Conservation (phyloP, 2,888 invertebrate genomes). For the Tetranychus truncatus region DNA sequence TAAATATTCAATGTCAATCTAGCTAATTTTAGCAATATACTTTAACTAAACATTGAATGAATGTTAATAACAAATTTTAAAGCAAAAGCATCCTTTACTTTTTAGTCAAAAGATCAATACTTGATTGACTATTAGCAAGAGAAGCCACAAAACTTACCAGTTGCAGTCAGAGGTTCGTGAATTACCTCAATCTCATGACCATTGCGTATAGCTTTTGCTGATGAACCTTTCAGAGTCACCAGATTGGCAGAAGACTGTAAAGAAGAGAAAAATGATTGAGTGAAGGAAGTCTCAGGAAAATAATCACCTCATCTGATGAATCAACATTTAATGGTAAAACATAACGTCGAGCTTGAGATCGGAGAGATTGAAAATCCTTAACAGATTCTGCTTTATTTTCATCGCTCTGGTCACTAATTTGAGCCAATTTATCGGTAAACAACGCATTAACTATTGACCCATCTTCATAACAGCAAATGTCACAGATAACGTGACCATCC, state of each 20-base stretch:
- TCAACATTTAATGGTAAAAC: conserved; percentile 9
- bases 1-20: no score
- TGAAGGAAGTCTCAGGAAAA: no score
- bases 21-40: no score
- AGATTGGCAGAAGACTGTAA: conserved; percentile 9
- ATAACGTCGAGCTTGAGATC: conserved; percentile 10
- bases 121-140: no score
- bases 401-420: neutral
- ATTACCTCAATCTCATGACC: neutral
- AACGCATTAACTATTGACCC: conserved; percentile 46
- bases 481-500: conserved; percentile 47
- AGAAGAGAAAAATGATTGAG: neutral
- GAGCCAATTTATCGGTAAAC: neutral
- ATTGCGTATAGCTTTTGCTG: neutral
- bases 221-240: neutral
- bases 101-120: no score
- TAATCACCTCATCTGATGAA: neutral
- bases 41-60: no score
- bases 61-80: no score
- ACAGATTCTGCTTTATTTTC: neutral
- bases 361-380: neutral
- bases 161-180: conserved; percentile 6
- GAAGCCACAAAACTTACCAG: neutral
- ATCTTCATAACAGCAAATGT: conserved; percentile 63
- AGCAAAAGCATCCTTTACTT: no score